A percentile compares a stretch with the other conserved stretches of the same genome.
Conservation (phyloP, 2,113 vertebrate species). For the Gavia stellata region DNA sequence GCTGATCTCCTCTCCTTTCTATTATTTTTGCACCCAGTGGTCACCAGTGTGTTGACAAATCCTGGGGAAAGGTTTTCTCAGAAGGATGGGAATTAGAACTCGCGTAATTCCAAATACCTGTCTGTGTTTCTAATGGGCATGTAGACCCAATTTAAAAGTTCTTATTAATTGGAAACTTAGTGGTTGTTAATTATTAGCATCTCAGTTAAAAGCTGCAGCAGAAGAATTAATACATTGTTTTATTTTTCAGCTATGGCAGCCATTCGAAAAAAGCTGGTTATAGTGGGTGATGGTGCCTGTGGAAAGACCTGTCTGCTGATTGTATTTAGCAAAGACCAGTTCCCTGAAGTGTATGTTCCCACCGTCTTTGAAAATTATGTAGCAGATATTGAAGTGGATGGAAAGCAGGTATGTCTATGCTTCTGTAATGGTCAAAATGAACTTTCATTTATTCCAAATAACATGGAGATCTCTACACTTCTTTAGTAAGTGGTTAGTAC, state of each 20-base stretch:
- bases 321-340: constrained; percentile 98
- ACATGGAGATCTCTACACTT: neutral
- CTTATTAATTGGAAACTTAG: neutral
- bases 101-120: neutral
- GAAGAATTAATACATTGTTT: neutral
- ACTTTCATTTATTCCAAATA: neutral
- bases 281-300: constrained; percentile 97
- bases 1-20: neutral
- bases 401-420: constrained; percentile 85
- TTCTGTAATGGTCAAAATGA: neutral
- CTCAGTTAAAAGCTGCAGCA: neutral
- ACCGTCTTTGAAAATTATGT: constrained; percentile 99
- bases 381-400: constrained; percentile 96
- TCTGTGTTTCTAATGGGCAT: neutral
- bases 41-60: neutral
- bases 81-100: neutral
- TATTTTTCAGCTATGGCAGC: constrained; percentile 89
- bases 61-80: neutral
- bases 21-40: neutral
- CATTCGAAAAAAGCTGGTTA: constrained; percentile 98
- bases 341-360: constrained; percentile 97
- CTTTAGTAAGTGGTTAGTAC: neutral
- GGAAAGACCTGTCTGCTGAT: constrained; percentile 98
- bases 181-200: neutral
- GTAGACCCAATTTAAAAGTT: neutral